Base-by-base conservation (phyloP, 2,113 vertebrate genomes). In the Cyprinodon tularosa region DNA sequence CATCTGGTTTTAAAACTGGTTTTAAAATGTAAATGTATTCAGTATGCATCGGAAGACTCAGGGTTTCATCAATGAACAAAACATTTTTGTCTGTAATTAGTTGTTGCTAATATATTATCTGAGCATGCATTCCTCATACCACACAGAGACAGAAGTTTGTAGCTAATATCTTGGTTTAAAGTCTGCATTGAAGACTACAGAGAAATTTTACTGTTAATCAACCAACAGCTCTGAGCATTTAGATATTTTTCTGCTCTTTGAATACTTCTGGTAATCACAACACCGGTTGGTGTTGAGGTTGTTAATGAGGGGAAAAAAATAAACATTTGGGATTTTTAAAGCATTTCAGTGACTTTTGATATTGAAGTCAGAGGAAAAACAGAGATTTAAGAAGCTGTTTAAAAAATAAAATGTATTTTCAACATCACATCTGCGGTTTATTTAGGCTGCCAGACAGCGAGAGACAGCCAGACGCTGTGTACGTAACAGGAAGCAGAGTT, bases 1-100 rank as follows among this genome's bases (percentile, higher is more conserved):
- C 6, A 71, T 61, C 36, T n/a, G n/a, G 66, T 78, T 66, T 20
- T 65, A 61, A 66, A 74, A 68, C 15, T 48, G 39, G 71, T 77
- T 62, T 76, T 75, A 82, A 71, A 77, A 90, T 91, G 88, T 13
- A 80, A 89, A 92, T 90, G 61, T 82, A 86, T 88, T 59, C 85
- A 44, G 12, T 66, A 77, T 84, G 84, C 79, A 87, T 84, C 84
- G 82, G 62, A 70, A 72, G 60, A 42, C 77, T 65, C 81, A 60
- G 39, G 63, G 76, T 70, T 79, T 74, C 29, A 67, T 72, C 78
- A 84, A 80, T 86, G 71, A 88, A 82, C 22, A 14, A 20, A 36
- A 45, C 20, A 13, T 12, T 57, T 12, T 14, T 70, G 53, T 45
- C 13, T 12, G 22, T 66, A n/a, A 47, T 47, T 37, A 64, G 57